Conservation (phyloP, 2,113 vertebrate genomes). For the Rostratula benghalensis region DNA sequence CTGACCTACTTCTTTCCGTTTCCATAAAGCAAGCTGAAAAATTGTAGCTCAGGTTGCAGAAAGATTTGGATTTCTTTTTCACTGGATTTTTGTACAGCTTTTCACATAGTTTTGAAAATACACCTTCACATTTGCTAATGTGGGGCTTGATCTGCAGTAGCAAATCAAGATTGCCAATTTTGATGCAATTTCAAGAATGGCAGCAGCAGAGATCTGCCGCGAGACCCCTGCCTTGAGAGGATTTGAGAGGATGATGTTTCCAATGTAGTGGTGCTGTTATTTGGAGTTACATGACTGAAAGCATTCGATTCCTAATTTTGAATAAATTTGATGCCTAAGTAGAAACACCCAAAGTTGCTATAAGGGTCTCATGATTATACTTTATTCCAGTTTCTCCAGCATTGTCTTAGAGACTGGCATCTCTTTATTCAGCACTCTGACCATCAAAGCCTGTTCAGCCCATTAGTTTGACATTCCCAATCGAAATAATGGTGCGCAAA, state of each 20-base stretch:
- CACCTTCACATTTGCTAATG: not conserved
- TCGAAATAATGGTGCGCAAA: not conserved
- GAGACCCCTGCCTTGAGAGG: not conserved
- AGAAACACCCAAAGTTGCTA: not conserved
- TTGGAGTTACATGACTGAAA: not conserved
- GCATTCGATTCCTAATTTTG: not conserved
- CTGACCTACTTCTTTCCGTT: slow-evolving; percentile 48
- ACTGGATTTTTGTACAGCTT: not conserved
- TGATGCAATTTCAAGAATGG: not conserved
- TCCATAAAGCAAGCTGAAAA: slow-evolving; percentile 15
- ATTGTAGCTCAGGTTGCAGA: not conserved
- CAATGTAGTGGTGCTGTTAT: not conserved
- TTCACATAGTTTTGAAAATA: not conserved
- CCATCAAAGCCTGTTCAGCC: not conserved
- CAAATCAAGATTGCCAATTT: not conserved
- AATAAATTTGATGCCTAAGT: not conserved
- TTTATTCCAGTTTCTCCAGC: not conserved
- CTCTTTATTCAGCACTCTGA: not conserved
- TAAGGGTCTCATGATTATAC: not conserved
- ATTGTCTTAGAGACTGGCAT: not conserved
- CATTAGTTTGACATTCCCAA: not conserved
- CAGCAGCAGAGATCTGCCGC: not conserved
- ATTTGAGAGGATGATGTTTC: not conserved
- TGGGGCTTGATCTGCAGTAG: not conserved
- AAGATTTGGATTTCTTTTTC: slow-evolving; percentile 18